Percentiles rank a stretch among this genome's conserved stretches.
These are phyloP conservation scores for Mycetomoellerius zeteki DNA, from an alignment of 1,140 invertebrate species.

Conservation along the genomic window DNA sequence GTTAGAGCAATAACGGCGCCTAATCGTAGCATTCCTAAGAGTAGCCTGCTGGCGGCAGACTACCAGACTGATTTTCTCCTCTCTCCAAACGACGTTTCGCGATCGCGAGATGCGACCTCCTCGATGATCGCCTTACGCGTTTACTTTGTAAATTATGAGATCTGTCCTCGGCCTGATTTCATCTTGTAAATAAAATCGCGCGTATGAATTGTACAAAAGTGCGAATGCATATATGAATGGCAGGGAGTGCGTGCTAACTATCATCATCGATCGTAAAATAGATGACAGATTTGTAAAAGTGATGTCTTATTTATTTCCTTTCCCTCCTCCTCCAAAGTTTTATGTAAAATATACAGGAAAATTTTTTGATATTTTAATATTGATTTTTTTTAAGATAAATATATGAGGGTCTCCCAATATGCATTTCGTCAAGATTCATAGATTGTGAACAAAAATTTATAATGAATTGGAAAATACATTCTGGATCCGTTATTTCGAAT, in stretches of 20 bases:
- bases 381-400: too few relatives aligned
- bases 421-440: too few relatives aligned
- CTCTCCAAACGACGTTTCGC: constrained; percentile 34
- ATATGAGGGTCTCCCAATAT: too few relatives aligned
- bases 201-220: constrained; percentile 79
- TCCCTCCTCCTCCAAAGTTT: not conserved
- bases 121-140: constrained; percentile 14
- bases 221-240: constrained; percentile 61
- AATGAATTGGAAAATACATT: too few relatives aligned
- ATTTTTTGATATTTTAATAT: constrained; percentile 1
- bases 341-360: not conserved
- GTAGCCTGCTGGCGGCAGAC: constrained; percentile 41
- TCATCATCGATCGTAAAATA: constrained; percentile 79
- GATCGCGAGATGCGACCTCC: constrained; percentile 11
- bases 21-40: constrained; percentile 47
- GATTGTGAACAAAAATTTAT: too few relatives aligned
- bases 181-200: constrained; percentile 80
- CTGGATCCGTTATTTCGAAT: too few relatives aligned
- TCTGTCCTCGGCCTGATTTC: constrained; percentile 40
- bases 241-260: constrained; percentile 40
- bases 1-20: constrained; percentile 17
- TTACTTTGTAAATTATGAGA: constrained; percentile 80
- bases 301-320: constrained; percentile 5
- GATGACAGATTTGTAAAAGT: constrained; percentile 75
- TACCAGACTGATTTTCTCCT: constrained; percentile 80